phyloP scores from a whole-genome alignment of 2,797 vertebrate genomes.

The Neosilurus hyrtlii region DNA sequence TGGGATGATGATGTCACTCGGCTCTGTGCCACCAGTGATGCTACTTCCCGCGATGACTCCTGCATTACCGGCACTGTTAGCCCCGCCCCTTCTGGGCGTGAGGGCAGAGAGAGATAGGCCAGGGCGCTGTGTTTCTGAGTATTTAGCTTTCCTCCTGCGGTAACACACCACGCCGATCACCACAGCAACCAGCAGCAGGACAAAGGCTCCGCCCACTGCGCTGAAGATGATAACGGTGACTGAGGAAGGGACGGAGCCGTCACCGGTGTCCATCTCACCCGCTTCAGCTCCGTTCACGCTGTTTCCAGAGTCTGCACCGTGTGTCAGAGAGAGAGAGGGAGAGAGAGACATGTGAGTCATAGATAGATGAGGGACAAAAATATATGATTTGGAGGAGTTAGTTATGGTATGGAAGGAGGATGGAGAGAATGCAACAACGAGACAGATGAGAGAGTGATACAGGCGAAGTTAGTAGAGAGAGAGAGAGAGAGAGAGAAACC shows the following conservation, averaged over 20 bases:
- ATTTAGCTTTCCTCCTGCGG: slow-evolving; percentile 73
- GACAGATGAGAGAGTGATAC: neutral
- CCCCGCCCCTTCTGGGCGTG: slow-evolving; percentile 62
- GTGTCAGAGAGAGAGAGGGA: slow-evolving; percentile 15
- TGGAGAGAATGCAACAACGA: neutral
- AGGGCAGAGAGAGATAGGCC: slow-evolving; percentile 66
- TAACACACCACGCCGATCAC: slow-evolving; percentile 72
- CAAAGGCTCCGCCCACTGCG: slow-evolving; percentile 69
- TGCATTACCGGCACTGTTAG: slow-evolving; percentile 16
- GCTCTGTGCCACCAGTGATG: slow-evolving; percentile 43
- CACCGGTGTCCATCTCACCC: slow-evolving; percentile 29
- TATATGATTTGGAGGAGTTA: too few species aligned
- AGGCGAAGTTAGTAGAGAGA: neutral
- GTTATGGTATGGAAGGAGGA: neutral
- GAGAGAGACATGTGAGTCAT: neutral
- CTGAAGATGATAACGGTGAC: slow-evolving; percentile 74
- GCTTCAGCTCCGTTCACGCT: slow-evolving; percentile 22
- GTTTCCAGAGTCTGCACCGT: neutral
- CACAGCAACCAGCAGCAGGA: slow-evolving; percentile 72
- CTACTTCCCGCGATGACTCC: slow-evolving; percentile 53
- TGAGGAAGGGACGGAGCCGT: slow-evolving; percentile 64
- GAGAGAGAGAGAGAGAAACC: slow-evolving; percentile 29
- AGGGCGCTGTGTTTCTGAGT: slow-evolving; percentile 75
- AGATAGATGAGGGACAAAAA: neutral
- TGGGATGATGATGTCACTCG: slow-evolving; percentile 69